Percentiles rank a stretch among this genome's conserved stretches.
phyloP scores from a whole-genome alignment of 2,113 vertebrate species.

The Ellobius talpinus region DNA sequence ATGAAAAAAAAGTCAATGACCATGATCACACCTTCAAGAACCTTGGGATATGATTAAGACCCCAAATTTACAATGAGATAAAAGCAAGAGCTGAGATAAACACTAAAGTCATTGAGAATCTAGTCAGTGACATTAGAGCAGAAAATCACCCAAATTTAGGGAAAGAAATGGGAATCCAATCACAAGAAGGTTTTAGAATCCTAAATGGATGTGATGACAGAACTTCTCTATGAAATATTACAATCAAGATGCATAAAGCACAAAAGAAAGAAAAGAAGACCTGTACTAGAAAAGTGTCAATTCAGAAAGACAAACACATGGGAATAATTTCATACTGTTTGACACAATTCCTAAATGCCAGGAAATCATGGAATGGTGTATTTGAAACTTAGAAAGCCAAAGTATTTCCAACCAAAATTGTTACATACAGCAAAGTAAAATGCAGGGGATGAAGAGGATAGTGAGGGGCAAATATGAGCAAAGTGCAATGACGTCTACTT shows the following conservation, averaged over 20 bases:
- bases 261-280: neutral
- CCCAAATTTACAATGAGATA: neutral
- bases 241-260: no score
- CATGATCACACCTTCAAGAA: neutral
- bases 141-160: neutral
- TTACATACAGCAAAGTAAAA: neutral
- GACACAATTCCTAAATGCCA: neutral
- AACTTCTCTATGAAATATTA: neutral
- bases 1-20: neutral
- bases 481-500: neutral
- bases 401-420: neutral
- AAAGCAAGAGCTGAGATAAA: neutral
- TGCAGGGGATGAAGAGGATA: neutral
- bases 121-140: no score
- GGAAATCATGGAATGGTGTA: no score
- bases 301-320: neutral
- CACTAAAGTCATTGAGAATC: neutral
- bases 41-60: neutral
- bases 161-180: neutral
- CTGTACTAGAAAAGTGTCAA: neutral
- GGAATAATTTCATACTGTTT: neutral
- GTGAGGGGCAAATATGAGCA: neutral
- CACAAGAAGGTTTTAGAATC: neutral
- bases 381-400: neutral
- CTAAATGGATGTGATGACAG: neutral